phyloP scores from a whole-genome alignment of 2,797 vertebrate species.

The Dryobates pubescens region DNA sequence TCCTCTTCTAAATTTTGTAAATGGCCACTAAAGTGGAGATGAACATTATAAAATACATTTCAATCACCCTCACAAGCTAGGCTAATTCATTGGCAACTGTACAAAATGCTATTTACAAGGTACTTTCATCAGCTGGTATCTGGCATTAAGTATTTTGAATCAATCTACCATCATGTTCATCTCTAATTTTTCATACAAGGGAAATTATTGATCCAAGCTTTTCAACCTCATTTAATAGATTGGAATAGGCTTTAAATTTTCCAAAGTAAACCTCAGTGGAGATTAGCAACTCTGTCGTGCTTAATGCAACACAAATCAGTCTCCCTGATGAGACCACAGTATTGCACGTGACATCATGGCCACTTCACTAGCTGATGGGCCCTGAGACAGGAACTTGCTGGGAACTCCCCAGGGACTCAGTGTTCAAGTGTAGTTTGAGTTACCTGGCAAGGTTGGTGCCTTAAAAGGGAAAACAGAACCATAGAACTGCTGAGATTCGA shows the following conservation, averaged over 20 bases:
- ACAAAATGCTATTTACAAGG: conserved; percentile 68
- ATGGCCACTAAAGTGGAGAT: conserved; percentile 57
- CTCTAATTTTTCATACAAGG: conserved; percentile 71
- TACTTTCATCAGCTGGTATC: conserved; percentile 58
- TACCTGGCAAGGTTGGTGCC: background rate
- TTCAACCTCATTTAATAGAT: conserved; percentile 73
- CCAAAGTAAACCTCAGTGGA: conserved; percentile 54
- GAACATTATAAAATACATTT: conserved; percentile 65
- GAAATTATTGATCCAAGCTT: conserved; percentile 73
- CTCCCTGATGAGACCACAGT: background rate
- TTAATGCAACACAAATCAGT: conserved; percentile 42
- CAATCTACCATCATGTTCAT: conserved; percentile 73
- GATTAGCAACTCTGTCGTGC: conserved; percentile 22
- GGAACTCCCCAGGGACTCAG: background rate
- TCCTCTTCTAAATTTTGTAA: conserved; percentile 64
- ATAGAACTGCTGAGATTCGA: too few species aligned
- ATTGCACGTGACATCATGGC: background rate
- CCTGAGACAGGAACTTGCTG: background rate
- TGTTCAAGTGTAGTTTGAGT: background rate
- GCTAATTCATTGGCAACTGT: conserved; percentile 61
- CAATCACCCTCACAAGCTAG: conserved; percentile 62
- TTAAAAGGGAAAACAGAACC: background rate
- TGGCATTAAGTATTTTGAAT: conserved; percentile 74
- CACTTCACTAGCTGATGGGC: background rate
- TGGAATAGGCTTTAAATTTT: conserved; percentile 67